Conservation (phyloP, 2,113 vertebrate genomes). For the Plotosus lineatus region DNA sequence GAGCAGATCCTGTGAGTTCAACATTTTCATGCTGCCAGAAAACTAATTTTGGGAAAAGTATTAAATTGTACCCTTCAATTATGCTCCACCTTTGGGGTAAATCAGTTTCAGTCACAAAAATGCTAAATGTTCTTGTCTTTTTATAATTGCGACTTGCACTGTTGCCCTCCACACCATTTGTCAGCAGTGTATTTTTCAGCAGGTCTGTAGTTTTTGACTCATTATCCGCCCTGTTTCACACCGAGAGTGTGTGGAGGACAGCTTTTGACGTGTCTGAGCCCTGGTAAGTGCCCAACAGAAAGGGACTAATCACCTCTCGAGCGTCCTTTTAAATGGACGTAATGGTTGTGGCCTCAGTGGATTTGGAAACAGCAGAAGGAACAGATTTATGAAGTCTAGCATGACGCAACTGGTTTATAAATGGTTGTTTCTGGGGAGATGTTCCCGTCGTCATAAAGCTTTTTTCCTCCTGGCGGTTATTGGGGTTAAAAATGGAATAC, state of each 20-base stretch:
- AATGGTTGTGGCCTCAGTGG: background rate
- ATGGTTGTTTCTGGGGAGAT: slow-evolving; percentile 29
- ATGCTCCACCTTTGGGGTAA: background rate
- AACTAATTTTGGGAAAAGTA: background rate
- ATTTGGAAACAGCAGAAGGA: slow-evolving; percentile 2
- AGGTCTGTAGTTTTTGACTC: background rate
- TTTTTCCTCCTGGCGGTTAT: slow-evolving; percentile 18
- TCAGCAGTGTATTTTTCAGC: background rate
- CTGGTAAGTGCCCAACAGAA: slow-evolving; percentile 25
- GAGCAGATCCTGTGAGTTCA: no score
- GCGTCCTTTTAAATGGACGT: slow-evolving; percentile 19
- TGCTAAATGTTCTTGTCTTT: background rate
- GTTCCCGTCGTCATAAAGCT: slow-evolving; percentile 44
- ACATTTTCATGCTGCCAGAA: no score
- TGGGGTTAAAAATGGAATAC: slow-evolving; percentile 9
- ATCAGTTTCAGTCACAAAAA: background rate
- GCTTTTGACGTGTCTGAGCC: slow-evolving; percentile 34
- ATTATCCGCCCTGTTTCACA: slow-evolving; percentile 10
- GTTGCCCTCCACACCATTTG: background rate
- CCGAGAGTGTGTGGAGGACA: slow-evolving; percentile 13
- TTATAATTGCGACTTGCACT: background rate
- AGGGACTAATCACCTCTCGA: slow-evolving; percentile 23
- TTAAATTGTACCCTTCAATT: background rate
- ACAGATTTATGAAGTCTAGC: slow-evolving; percentile 34
- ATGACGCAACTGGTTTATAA: slow-evolving; percentile 8